phyloP scores from a whole-genome alignment of 2,797 vertebrate genomes.

The Okamejei kenojei region DNA sequence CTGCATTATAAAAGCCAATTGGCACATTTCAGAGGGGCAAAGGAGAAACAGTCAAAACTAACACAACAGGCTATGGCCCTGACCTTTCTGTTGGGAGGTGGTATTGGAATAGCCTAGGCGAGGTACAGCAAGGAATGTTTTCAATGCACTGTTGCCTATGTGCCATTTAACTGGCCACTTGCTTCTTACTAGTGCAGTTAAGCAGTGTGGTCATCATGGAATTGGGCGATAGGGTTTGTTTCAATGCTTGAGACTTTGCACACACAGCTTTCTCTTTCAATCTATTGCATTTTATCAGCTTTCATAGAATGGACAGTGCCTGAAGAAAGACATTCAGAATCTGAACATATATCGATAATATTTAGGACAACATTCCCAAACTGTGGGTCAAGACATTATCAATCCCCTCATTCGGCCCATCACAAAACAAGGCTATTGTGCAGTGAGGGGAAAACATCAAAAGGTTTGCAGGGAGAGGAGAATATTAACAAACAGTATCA shows the following conservation, averaged over 20 bases:
- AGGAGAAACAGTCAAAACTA: not conserved
- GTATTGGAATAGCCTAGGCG: too few species aligned
- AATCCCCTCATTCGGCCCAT: not conserved
- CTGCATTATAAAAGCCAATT: conserved; percentile 42
- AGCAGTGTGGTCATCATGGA: too few species aligned
- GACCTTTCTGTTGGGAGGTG: too few species aligned
- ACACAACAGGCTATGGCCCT: too few species aligned
- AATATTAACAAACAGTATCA: not conserved
- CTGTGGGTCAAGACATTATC: not conserved
- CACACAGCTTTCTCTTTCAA: not conserved
- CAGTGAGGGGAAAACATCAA: not conserved
- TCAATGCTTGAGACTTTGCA: too few species aligned
- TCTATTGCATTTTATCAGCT: not conserved
- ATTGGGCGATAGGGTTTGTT: too few species aligned
- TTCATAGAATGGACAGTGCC: not conserved
- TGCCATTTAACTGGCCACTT: too few species aligned
- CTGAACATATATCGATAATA: not conserved
- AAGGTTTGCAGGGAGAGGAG: not conserved
- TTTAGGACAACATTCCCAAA: not conserved
- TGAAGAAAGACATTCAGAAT: not conserved
- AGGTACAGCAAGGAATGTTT: too few species aligned
- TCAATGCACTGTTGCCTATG: too few species aligned
- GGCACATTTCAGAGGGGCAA: not conserved
- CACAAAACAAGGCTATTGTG: not conserved
- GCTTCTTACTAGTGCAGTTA: too few species aligned